Evolutionary conservation across 2,113 vertebrate genomes (phyloP).

Genomic region (Arothron firmamentum): DNA sequence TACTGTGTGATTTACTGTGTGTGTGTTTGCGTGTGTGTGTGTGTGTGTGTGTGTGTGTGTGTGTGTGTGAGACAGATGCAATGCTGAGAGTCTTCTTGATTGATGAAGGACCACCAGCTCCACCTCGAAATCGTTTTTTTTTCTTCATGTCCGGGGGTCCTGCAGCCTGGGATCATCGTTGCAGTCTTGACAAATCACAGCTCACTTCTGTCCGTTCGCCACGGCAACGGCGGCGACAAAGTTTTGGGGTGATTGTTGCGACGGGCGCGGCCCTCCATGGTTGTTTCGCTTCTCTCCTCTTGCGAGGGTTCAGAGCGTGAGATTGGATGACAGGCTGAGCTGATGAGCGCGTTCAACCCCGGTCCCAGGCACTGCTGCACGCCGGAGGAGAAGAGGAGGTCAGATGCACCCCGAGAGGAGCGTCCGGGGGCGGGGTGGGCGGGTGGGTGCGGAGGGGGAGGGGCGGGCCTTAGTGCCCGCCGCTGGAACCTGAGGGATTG

Average conservation of each 20-base stretch:
- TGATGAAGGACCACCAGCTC: slow-evolving; percentile 16
- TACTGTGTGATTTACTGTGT: background rate
- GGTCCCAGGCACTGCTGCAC: background rate
- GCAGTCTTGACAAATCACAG: background rate
- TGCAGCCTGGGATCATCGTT: slow-evolving; percentile 4
- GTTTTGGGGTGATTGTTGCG: slow-evolving; percentile 9
- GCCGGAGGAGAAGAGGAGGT: background rate
- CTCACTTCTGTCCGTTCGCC: slow-evolving; percentile 13
- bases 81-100: slow-evolving; percentile 58
- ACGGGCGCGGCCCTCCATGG: background rate
- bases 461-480: slow-evolving; percentile 57
- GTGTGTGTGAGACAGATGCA: slow-evolving; percentile 19
- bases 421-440: background rate
- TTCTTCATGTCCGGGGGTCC: background rate
- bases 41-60: slow-evolving; percentile 3
- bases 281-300: slow-evolving; percentile 16
- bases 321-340: background rate
- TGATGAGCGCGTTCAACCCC: background rate
- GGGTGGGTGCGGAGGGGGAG: background rate
- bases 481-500: slow-evolving; percentile 76
- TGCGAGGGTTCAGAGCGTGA: slow-evolving; percentile 18
- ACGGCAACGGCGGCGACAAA: slow-evolving; percentile 3
- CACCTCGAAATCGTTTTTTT: background rate
- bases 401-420: no score
- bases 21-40: slow-evolving; percentile 1